These are phyloP conservation scores for Semicossyphus pulcher DNA, from an alignment of 2,113 vertebrate genomes.

Conservation along the genomic window DNA sequence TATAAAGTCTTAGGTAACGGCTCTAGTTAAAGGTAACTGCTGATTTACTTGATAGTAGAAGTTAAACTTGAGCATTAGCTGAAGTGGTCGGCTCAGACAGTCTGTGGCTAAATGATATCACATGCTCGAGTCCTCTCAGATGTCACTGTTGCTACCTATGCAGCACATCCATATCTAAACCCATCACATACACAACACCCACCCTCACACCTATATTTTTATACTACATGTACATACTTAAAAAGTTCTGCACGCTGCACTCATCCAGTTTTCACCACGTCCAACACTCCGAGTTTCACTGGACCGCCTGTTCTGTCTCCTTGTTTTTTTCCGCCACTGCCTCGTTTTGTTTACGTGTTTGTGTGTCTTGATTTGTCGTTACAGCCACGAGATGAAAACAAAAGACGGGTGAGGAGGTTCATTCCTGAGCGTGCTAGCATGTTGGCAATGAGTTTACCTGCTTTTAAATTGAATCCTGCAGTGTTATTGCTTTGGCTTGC, in stretches of 20 bases:
- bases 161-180: slow-evolving; percentile 68
- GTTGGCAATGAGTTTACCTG: slow-evolving; percentile 13
- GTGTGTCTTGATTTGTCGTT: slow-evolving; percentile 14
- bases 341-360: background rate
- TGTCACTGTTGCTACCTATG: slow-evolving; percentile 71
- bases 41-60: slow-evolving; percentile 12
- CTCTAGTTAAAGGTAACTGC: background rate
- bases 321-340: slow-evolving; percentile 21
- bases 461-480: background rate
- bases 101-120: slow-evolving; percentile 30
- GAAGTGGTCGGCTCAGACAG: slow-evolving; percentile 1
- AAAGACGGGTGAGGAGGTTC: slow-evolving; percentile 51
- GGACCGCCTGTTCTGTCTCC: slow-evolving; percentile 16
- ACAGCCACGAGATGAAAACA: background rate
- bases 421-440: slow-evolving; percentile 54
- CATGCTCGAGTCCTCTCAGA: slow-evolving; percentile 56
- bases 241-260: slow-evolving; percentile 35
- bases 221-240: slow-evolving; percentile 31
- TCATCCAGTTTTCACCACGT: slow-evolving; percentile 30
- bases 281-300: slow-evolving; percentile 53
- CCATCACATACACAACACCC: slow-evolving; percentile 36
- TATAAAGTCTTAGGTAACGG: slow-evolving; percentile 23
- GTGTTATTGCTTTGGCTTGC: slow-evolving; percentile 5
- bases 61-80: slow-evolving; percentile 29
- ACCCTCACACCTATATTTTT: slow-evolving; percentile 50